Conservation (phyloP, 2,797 vertebrate genomes). For the Sebastes melanostomus region DNA sequence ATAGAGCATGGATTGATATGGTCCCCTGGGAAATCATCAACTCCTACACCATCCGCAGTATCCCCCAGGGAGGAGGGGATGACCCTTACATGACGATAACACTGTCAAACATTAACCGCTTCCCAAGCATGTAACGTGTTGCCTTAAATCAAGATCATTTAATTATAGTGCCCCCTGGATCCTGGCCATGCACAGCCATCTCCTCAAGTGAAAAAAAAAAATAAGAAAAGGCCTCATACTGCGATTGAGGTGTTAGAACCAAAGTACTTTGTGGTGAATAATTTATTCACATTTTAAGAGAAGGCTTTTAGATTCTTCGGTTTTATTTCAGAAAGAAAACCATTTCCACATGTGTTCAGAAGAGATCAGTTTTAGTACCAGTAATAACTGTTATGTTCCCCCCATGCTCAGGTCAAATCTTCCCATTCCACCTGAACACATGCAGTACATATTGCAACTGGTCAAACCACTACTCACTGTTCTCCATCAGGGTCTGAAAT, state of each 20-base stretch:
- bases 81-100: conserved; percentile 54
- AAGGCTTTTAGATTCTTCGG: not conserved
- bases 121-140: conserved; percentile 50
- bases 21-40: conserved; percentile 56
- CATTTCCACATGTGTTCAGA: not conserved
- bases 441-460: not conserved
- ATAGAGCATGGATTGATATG: conserved; percentile 34
- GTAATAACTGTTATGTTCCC: not conserved
- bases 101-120: conserved; percentile 40
- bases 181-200: conserved; percentile 22
- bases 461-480: not conserved
- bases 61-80: conserved; percentile 40
- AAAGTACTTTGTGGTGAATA: conserved; percentile 35
- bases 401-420: not conserved
- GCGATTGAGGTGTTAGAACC: conserved; percentile 38
- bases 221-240: conserved; percentile 12
- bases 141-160: conserved; percentile 64
- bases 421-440: not conserved
- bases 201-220: conserved; percentile 26
- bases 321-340: not conserved
- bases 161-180: conserved; percentile 50
- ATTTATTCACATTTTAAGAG: conserved; percentile 33
- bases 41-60: conserved; percentile 22
- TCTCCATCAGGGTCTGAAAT: not conserved
- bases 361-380: not conserved